phyloP scores from a whole-genome alignment of 1,140 invertebrate species.

The Danaus melanippus region DNA sequence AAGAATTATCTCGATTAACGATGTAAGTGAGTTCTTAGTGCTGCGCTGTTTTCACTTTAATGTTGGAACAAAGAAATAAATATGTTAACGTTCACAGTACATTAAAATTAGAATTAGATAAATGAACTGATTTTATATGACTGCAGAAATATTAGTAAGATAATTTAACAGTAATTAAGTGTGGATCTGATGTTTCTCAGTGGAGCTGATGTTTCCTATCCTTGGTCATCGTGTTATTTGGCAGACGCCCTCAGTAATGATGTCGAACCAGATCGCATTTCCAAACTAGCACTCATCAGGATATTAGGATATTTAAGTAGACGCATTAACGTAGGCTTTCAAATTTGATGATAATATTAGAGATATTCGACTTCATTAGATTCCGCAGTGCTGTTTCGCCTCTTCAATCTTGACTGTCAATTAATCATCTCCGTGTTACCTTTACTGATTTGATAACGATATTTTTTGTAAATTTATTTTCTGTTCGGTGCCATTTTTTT shows the following conservation, averaged over 20 bases:
- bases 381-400: slow-evolving; percentile 34
- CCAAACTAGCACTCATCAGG: too few relatives aligned
- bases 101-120: slow-evolving; percentile 29
- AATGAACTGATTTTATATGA: slow-evolving; percentile 39
- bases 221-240: too few relatives aligned
- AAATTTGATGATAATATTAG: too few relatives aligned
- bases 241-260: too few relatives aligned
- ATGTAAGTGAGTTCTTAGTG: slow-evolving; percentile 16
- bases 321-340: too few relatives aligned
- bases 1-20: slow-evolving; percentile 21
- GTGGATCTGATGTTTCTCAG: slow-evolving; percentile 45
- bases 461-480: slow-evolving; percentile 43
- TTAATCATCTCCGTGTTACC: slow-evolving; percentile 29
- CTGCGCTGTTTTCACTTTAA: slow-evolving; percentile 31
- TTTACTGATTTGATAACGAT: slow-evolving; percentile 29
- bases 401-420: slow-evolving; percentile 44
- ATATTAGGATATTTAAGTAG: too few relatives aligned
- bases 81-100: slow-evolving; percentile 33
- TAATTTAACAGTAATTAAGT: slow-evolving; percentile 22
- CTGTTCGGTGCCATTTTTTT: slow-evolving; percentile 52
- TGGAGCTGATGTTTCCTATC: slow-evolving; percentile 42
- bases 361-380: too few relatives aligned
- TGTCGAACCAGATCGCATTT: too few relatives aligned
- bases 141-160: slow-evolving; percentile 40
- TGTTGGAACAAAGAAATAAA: slow-evolving; percentile 35